These are phyloP conservation scores for Oikopleura vanhoeffeni DNA, from an alignment of 23 tunicate genomes.

Conservation along the genomic window DNA sequence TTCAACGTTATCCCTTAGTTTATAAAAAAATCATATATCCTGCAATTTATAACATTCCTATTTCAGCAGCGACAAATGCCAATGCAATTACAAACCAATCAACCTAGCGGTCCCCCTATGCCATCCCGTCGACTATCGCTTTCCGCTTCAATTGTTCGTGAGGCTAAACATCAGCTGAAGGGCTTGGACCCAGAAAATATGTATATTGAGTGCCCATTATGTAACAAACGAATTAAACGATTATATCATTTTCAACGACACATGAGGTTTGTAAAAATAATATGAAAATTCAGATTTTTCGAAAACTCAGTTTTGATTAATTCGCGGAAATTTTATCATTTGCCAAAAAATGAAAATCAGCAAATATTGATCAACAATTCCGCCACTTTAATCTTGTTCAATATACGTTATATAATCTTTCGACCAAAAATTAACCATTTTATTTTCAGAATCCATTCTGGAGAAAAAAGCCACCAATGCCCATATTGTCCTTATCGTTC, in stretches of 20 bases:
- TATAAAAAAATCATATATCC: too few species aligned
- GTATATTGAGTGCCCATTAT: conserved; percentile 97
- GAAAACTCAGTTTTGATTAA: too few species aligned
- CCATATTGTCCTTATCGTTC: conserved; percentile 90
- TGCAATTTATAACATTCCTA: too few species aligned
- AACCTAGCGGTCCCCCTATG: too few species aligned
- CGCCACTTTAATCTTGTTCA: too few species aligned
- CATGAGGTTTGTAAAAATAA: conserved; percentile 28
- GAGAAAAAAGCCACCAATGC: conserved; percentile 88
- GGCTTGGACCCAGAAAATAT: conserved; percentile 94
- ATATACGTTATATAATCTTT: too few species aligned
- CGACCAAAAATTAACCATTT: too few species aligned
- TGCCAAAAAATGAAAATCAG: background rate
- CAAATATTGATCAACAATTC: too few species aligned
- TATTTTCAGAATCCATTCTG: conserved; percentile 47
- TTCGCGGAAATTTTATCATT: background rate
- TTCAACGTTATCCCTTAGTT: too few species aligned
- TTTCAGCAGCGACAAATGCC: too few species aligned
- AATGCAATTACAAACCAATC: too few species aligned
- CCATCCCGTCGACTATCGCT: background rate
- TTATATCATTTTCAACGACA: conserved; percentile 96
- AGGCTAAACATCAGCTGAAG: conserved; percentile 74
- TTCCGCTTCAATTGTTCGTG: conserved; percentile 61
- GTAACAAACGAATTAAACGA: conserved; percentile 88
- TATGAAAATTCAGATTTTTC: too few species aligned